phyloP scores from a whole-genome alignment of 1,140 invertebrate species.

The Drosophila pseudoananassae region DNA sequence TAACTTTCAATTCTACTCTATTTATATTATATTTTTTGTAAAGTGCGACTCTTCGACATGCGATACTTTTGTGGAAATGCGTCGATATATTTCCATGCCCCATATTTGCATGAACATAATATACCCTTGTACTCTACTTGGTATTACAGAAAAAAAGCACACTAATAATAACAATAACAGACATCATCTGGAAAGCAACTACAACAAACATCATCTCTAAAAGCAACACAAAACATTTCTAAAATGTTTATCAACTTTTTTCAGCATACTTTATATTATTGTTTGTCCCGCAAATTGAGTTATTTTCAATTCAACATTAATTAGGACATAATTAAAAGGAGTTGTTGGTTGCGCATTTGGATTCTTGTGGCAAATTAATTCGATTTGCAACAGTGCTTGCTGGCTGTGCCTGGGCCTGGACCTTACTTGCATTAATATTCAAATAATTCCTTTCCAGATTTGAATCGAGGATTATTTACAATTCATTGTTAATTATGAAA shows the following conservation, averaged over 20 bases:
- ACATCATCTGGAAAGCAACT: neutral
- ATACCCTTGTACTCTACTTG: no score
- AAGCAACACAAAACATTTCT: conserved; percentile 11
- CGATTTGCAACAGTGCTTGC: neutral
- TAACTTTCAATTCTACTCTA: no score
- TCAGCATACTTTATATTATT: neutral
- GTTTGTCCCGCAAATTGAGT: neutral
- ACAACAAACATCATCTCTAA: conserved; percentile 4
- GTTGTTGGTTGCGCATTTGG: neutral
- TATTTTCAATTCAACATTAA: conserved; percentile 7
- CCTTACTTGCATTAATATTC: neutral
- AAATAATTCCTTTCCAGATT: neutral
- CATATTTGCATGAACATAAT: no score
- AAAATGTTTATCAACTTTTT: neutral
- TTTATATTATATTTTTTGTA: no score
- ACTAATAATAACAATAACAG: conserved; percentile 23
- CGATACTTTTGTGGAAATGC: no score
- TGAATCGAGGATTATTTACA: neutral
- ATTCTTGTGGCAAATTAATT: neutral
- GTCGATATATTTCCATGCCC: no score
- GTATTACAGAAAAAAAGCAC: conserved; percentile 20
- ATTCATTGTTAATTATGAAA: neutral
- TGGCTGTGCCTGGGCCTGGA: neutral
- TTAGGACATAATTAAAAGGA: conserved; percentile 23
- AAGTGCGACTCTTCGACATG: no score